A percentile compares a stretch with the other conserved stretches of the same genome.
These are phyloP conservation scores for Lota lota DNA, from an alignment of 2,113 vertebrate species.

Conservation along the genomic window DNA sequence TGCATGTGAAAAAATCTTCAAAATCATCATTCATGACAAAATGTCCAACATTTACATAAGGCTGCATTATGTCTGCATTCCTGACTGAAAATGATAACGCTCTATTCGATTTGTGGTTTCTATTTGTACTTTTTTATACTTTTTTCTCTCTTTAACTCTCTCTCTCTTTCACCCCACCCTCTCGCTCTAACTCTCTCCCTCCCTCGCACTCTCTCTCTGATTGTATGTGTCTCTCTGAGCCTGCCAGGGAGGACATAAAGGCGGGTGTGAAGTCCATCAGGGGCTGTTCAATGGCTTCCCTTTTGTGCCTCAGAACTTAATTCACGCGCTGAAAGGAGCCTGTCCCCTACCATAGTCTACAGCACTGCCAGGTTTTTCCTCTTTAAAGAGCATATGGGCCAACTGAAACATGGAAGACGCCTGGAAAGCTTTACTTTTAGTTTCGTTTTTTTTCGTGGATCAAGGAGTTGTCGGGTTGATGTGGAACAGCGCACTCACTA, in stretches of 20 bases:
- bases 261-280: constrained; percentile 68
- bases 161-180: constrained; percentile 28
- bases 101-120: not conserved
- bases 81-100: no score
- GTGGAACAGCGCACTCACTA: not conserved
- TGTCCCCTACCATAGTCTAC: constrained; percentile 42
- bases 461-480: constrained; percentile 9
- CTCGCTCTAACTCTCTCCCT: constrained; percentile 7
- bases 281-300: constrained; percentile 61
- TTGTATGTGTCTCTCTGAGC: constrained; percentile 10
- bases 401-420: constrained; percentile 11
- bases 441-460: constrained; percentile 4
- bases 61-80: no score
- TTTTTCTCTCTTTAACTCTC: not conserved
- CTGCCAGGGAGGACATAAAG: constrained; percentile 61
- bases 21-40: no score
- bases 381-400: constrained; percentile 50
- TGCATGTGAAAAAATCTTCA: no score
- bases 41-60: no score
- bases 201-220: not conserved
- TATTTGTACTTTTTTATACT: not conserved
- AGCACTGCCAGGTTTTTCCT: constrained; percentile 55
- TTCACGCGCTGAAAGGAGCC: constrained; percentile 67
- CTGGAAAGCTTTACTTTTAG: constrained; percentile 30
- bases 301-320: constrained; percentile 70